phyloP scores from a whole-genome alignment of 2,797 vertebrate genomes.

The Scarus forsteni region DNA sequence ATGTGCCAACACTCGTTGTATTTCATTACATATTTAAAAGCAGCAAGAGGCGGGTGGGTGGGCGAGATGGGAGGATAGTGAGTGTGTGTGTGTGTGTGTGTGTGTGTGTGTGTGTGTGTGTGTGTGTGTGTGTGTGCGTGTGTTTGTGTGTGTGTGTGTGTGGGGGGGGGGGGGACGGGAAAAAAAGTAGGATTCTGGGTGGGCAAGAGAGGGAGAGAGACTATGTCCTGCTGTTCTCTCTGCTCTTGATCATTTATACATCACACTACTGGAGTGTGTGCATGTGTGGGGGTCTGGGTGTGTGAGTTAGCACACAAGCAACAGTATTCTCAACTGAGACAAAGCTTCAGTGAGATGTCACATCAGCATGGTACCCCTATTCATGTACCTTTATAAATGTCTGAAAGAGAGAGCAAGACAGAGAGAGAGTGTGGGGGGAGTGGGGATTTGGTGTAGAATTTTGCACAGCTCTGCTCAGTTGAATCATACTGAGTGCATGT shows the following conservation, averaged over 20 bases:
- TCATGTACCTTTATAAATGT: slow-evolving; percentile 42
- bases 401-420: neutral
- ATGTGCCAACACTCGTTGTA: slow-evolving; percentile 67
- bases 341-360: slow-evolving; percentile 63
- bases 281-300: neutral
- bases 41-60: slow-evolving; percentile 50
- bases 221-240: slow-evolving; percentile 70
- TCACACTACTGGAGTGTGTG: slow-evolving; percentile 51
- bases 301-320: slow-evolving; percentile 21
- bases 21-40: slow-evolving; percentile 75
- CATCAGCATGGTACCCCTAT: slow-evolving; percentile 45
- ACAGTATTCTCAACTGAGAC: slow-evolving; percentile 44
- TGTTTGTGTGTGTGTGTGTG: neutral
- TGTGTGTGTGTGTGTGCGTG: neutral
- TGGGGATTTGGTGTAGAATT: slow-evolving; percentile 44
- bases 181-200: slow-evolving; percentile 40
- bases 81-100: neutral
- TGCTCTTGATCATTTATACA: slow-evolving; percentile 80
- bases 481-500: slow-evolving; percentile 43
- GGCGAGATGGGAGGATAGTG: slow-evolving; percentile 32
- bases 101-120: slow-evolving; percentile 2
- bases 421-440: neutral
- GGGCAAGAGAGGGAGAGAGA: slow-evolving; percentile 49
- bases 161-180: slow-evolving; percentile 9
- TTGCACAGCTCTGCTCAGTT: slow-evolving; percentile 34